These are phyloP conservation scores for Rhinopomastus cyanomelas DNA, from an alignment of 2,113 vertebrate genomes.

Conservation along the genomic window DNA sequence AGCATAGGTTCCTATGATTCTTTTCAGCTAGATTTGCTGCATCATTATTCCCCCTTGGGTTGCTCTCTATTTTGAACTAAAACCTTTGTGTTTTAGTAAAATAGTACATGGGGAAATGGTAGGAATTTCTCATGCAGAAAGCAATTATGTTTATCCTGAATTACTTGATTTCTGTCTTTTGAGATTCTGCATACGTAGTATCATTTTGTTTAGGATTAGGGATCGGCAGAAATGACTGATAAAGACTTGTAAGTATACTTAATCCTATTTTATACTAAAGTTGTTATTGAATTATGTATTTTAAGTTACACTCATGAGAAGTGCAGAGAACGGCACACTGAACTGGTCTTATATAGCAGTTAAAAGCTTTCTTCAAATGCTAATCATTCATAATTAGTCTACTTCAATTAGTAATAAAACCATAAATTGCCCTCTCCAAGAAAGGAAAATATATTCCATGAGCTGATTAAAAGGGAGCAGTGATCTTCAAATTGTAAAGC, in stretches of 20 bases:
- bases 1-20: not conserved
- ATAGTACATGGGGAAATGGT: not conserved
- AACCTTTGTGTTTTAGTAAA: not conserved
- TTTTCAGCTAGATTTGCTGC: not conserved
- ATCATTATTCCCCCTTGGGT: not conserved
- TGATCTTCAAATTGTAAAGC: conserved; percentile 54
- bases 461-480: conserved; percentile 59
- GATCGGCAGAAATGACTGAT: conserved; percentile 20
- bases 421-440: conserved; percentile 68
- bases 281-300: conserved; percentile 75
- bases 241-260: conserved; percentile 71
- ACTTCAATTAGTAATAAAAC: conserved; percentile 71
- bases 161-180: not conserved
- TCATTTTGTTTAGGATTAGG: conserved; percentile 45
- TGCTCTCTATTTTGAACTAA: not conserved
- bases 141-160: not conserved
- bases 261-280: conserved; percentile 75
- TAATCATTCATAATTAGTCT: conserved; percentile 73
- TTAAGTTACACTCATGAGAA: conserved; percentile 52
- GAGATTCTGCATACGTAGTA: conserved; percentile 29
- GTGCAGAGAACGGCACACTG: conserved; percentile 3
- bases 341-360: conserved; percentile 60
- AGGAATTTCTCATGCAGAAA: not conserved
- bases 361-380: conserved; percentile 69
- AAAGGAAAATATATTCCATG: conserved; percentile 61